Evolutionary conservation across 2,888 invertebrate genomes (phyloP).

Genomic region (Noctua pronuba): DNA sequence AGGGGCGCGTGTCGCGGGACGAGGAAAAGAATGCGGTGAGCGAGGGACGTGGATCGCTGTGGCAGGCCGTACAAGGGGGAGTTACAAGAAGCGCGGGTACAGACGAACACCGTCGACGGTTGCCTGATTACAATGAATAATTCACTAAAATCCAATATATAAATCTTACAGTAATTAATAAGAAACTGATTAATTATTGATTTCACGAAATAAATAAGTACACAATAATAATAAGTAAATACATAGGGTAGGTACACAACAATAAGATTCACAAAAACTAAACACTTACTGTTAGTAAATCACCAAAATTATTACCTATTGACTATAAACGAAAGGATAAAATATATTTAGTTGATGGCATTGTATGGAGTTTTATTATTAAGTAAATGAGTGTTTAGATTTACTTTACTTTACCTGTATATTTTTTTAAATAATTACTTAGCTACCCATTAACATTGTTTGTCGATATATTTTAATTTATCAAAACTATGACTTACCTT

Average conservation of each 20-base stretch:
- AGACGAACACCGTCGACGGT: constrained; percentile 47
- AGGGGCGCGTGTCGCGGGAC: constrained; percentile 47
- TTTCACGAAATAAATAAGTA: constrained; percentile 47
- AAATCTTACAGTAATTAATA: constrained; percentile 47
- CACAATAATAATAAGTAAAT: constrained; percentile 46
- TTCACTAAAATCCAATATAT: constrained; percentile 46
- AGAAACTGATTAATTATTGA: constrained; percentile 47
- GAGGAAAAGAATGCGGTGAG: constrained; percentile 48
- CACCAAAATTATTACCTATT: constrained; percentile 44
- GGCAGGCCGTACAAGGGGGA: constrained; percentile 47
- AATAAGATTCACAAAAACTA: constrained; percentile 47
- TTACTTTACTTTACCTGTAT: too few species aligned
- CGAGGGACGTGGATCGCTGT: constrained; percentile 47
- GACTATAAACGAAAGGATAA: constrained; percentile 50
- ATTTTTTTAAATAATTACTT: too few species aligned
- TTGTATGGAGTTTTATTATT: too few species aligned
- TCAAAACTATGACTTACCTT: too few species aligned
- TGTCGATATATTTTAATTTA: too few species aligned
- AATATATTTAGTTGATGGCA: constrained; percentile 50
- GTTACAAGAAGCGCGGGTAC: constrained; percentile 47
- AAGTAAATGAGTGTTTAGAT: too few species aligned
- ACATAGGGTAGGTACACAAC: constrained; percentile 47
- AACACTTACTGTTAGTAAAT: constrained; percentile 50
- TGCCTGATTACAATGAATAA: constrained; percentile 48
- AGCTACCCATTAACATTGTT: too few species aligned